Conservation (phyloP, 2,113 vertebrate genomes). For the Halcyon malimbica region DNA sequence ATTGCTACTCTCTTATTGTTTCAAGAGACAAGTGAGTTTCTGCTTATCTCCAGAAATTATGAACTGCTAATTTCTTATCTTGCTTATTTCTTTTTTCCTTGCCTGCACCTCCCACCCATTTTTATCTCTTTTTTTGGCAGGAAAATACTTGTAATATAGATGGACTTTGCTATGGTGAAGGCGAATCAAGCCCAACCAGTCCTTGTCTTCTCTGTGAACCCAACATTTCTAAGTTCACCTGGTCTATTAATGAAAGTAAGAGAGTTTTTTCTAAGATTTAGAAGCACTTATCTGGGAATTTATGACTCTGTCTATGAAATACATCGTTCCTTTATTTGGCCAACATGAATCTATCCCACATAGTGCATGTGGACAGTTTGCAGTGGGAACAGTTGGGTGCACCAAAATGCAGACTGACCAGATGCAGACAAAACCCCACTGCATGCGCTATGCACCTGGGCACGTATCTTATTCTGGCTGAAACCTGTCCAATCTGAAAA, state of each 20-base stretch:
- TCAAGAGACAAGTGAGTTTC: not conserved
- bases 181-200: constrained; percentile 78
- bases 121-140: constrained; percentile 62
- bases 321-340: not conserved
- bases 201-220: constrained; percentile 85
- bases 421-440: not conserved
- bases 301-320: not conserved
- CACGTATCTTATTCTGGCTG: not conserved
- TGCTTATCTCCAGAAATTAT: not conserved
- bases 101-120: not conserved
- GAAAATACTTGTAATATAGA: constrained; percentile 87
- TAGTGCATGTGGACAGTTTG: not conserved
- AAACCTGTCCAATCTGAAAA: not conserved
- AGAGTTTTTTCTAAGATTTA: not conserved
- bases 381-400: not conserved
- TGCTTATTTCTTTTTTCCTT: not conserved
- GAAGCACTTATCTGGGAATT: not conserved
- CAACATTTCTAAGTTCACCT: constrained; percentile 78
- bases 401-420: not conserved
- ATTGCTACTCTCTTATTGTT: not conserved
- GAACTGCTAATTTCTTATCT: not conserved
- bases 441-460: accelerated
- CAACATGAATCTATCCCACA: not conserved
- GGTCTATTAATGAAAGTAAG: constrained; percentile 86
- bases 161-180: constrained; percentile 83